Evolutionary conservation across 2,888 invertebrate species (phyloP).

Genomic region (Caenorhabditis macrosperma): DNA sequence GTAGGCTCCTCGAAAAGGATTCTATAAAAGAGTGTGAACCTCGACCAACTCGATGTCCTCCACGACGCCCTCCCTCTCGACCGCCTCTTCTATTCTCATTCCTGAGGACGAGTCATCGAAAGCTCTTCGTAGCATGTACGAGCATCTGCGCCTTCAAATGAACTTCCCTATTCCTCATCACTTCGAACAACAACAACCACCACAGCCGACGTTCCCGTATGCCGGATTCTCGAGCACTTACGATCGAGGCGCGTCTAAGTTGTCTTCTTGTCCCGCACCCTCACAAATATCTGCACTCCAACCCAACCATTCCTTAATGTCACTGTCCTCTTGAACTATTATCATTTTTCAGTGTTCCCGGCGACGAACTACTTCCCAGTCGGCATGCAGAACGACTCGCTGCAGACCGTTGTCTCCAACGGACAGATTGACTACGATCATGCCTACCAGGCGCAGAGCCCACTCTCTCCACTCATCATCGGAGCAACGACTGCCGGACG

Average conservation of each 20-base stretch:
- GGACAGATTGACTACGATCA: slow-evolving; percentile 51
- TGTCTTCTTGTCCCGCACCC: neutral
- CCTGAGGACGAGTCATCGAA: slow-evolving; percentile 8
- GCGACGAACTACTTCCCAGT: slow-evolving; percentile 23
- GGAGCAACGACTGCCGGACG: slow-evolving; percentile 12
- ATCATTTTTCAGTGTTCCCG: slow-evolving; percentile 55
- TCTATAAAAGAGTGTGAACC: slow-evolving; percentile 26
- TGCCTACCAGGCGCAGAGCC: slow-evolving; percentile 16
- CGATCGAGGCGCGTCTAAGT: slow-evolving; percentile 33
- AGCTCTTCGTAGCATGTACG: slow-evolving; percentile 14
- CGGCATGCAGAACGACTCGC: slow-evolving; percentile 36
- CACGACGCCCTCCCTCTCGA: neutral
- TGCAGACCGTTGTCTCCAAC: slow-evolving; percentile 37
- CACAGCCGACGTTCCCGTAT: slow-evolving; percentile 9
- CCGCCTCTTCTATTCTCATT: neutral
- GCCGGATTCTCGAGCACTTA: slow-evolving; percentile 50
- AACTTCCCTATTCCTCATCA: neutral
- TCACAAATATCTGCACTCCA: neutral
- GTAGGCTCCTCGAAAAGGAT: neutral
- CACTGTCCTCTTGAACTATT: neutral
- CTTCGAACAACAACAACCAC: slow-evolving; percentile 4
- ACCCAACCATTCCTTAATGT: neutral
- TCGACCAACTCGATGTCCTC: slow-evolving; percentile 21
- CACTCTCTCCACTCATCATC: slow-evolving; percentile 17
- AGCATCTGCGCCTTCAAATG: slow-evolving; percentile 21